Evolutionary conservation across 1,140 invertebrate species (phyloP).

Genomic region (Hypothenemus hampei): DNA sequence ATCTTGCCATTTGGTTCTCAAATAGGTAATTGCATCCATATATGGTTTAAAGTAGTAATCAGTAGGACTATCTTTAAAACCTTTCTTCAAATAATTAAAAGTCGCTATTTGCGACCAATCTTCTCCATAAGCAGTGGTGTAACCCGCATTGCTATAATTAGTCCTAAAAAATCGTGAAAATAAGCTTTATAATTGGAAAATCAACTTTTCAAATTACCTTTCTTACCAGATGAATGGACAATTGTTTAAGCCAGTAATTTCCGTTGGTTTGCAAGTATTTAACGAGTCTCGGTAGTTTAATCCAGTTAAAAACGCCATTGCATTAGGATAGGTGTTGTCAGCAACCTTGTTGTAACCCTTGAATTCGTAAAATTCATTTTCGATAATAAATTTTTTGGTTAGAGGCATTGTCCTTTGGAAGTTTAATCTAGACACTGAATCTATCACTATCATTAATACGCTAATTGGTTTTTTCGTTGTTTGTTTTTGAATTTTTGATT

Average conservation of each 20-base stretch:
- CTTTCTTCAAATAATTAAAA: constrained; percentile 60
- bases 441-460: constrained; percentile 75
- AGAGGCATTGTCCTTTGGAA: constrained; percentile 73
- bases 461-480: constrained; percentile 30
- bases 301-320: constrained; percentile 72
- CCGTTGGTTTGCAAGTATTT: too few relatives aligned
- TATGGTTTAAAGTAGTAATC: constrained; percentile 71
- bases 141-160: constrained; percentile 53
- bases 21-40: constrained; percentile 54
- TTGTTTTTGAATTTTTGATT: constrained; percentile 22
- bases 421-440: constrained; percentile 76
- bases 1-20: constrained; percentile 45
- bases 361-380: constrained; percentile 50
- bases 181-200: too few relatives aligned
- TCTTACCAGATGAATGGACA: too few relatives aligned
- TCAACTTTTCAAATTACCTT: too few relatives aligned
- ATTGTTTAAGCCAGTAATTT: too few relatives aligned
- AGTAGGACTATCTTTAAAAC: constrained; percentile 62
- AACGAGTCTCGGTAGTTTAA: too few relatives aligned
- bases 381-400: constrained; percentile 64
- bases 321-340: constrained; percentile 78
- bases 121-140: constrained; percentile 61
- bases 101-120: constrained; percentile 56
- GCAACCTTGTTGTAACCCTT: constrained; percentile 64
- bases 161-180: constrained; percentile 64